These are phyloP conservation scores for Amphipoea oculea DNA, from an alignment of 2,888 invertebrate species.

Conservation along the genomic window DNA sequence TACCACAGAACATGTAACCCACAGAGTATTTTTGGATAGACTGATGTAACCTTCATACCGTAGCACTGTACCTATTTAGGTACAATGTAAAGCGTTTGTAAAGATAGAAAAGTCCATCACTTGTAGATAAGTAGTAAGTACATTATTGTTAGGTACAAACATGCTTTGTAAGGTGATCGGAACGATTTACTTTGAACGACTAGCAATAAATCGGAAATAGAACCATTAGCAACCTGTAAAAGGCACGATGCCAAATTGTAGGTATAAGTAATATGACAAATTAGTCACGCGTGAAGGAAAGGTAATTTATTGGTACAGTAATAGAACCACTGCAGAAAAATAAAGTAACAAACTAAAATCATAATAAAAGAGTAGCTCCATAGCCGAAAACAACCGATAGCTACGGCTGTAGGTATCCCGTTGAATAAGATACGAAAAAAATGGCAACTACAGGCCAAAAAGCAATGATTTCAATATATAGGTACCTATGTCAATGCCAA, in stretches of 20 bases:
- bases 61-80: background rate
- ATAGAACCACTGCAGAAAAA: conserved; percentile 9
- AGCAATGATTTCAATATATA: too few species aligned
- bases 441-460: background rate
- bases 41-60: too few species aligned
- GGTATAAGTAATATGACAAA: too few species aligned
- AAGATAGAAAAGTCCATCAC: conserved; percentile 5
- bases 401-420: background rate
- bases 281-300: conserved; percentile 24
- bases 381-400: background rate
- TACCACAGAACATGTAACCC: too few species aligned
- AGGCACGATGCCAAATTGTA: conserved; percentile 20
- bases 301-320: conserved; percentile 14
- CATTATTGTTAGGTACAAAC: conserved; percentile 22
- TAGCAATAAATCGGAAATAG: conserved; percentile 38
- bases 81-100: conserved; percentile 3
- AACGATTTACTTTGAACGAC: conserved; percentile 16
- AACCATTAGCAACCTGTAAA: conserved; percentile 38
- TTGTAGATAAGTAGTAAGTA: conserved; percentile 14
- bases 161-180: conserved; percentile 22
- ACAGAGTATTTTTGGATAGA: too few species aligned
- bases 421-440: background rate
- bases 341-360: conserved; percentile 2
- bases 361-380: conserved; percentile 2
- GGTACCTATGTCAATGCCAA: too few species aligned